Evolutionary conservation across 2,113 vertebrate genomes (phyloP).

Genomic region (Choloepus hoffmanni): DNA sequence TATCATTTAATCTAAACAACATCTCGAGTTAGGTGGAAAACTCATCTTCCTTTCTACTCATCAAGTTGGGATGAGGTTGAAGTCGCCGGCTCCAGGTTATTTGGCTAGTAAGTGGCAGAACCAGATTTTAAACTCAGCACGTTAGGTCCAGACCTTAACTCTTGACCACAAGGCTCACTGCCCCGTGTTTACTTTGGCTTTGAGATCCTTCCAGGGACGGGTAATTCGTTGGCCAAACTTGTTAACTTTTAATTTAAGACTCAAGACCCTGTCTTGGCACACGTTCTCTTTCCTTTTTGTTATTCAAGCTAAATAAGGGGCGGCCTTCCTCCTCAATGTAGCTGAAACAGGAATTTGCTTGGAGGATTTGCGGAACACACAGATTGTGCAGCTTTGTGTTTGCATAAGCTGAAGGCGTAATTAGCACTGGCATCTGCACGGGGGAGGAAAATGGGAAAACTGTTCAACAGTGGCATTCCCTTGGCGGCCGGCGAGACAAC

Average conservation of each 20-base stretch:
- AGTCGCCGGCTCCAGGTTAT: not conserved
- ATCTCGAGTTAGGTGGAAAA: not conserved
- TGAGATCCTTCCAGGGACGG: not conserved
- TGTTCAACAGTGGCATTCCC: not conserved
- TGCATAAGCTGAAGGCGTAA: not conserved
- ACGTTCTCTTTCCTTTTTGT: not conserved
- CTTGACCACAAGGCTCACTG: not conserved
- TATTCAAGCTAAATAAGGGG: not conserved
- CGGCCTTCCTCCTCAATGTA: conserved; percentile 70
- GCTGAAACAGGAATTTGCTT: not conserved
- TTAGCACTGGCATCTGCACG: not conserved
- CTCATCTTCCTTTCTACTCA: not conserved
- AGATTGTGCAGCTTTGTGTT: not conserved
- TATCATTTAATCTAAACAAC: not conserved
- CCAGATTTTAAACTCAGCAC: not conserved
- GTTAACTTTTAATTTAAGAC: not conserved
- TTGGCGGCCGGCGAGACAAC: fast-evolving
- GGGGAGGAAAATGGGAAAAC: fast-evolving
- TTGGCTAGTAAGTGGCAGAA: not conserved
- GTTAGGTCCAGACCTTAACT: not conserved
- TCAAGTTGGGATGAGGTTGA: not conserved
- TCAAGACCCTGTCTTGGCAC: not conserved
- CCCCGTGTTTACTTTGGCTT: not conserved
- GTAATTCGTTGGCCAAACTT: not conserved
- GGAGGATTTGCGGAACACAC: not conserved